Base-by-base conservation (phyloP, 2,797 vertebrate species). In the Spinus pinus region DNA sequence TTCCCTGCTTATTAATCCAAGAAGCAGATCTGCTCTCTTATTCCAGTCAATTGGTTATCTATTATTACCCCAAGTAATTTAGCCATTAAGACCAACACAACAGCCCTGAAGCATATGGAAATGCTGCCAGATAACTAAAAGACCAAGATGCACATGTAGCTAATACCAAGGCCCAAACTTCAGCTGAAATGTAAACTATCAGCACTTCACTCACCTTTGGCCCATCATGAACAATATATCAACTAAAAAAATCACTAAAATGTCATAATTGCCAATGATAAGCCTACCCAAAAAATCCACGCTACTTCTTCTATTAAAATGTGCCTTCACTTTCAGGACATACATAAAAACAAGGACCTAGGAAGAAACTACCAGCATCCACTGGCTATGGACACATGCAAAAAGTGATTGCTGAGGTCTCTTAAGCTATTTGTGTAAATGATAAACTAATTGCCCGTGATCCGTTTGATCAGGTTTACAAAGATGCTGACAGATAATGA, bases 41-140 rank as follows among this genome's bases (percentile, higher is more conserved):
- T 30, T 79, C 70, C 56, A 78, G 31, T 75, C 74, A 93, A 3
- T 4, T 58, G 70, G 72, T 64, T 86, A 90, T 90, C 82, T 94
- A 15, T 37, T 85, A 86, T 73, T 94, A 88, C 28, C 10, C 56
- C 73, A 81, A 70, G 77, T 88, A 79, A 94, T 86, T 94, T 69
- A 91, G 53, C 31, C 73, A 86, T 73, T 92, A 91, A 23, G 72
- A 81, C 44, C 49, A 86, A 75, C 42, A 81, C 20, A 67, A 54
- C 31, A 54, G 66, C 44, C 37, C 73, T 15, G 47, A 77, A 69
- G 61, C 24, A 88, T 44, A 66, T 1, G 6, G 56, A 86, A 93
- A 69, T 83, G 79, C 35, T 75, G 44, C n/a, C 72, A 65, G n/a
- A 73, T 56, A 44, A 56, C 69, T 77, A 18, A 17, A 90, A 61